Base-by-base conservation (phyloP, 2,113 vertebrate species). In the Baryphthengus martii region DNA sequence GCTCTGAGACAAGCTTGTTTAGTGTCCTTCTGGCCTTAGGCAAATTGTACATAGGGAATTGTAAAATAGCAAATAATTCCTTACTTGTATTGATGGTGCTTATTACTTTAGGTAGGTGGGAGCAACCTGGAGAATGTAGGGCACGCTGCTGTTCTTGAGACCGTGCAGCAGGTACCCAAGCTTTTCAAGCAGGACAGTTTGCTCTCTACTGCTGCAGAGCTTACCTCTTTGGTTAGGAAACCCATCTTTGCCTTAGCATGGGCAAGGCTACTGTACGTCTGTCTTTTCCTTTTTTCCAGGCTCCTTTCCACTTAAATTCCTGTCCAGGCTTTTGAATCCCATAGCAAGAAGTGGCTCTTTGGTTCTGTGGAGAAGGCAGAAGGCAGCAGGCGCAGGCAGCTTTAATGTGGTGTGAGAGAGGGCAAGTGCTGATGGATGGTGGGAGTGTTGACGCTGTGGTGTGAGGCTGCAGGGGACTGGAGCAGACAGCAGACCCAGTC, bases 301-400 rank as follows among this genome's bases (percentile, higher is more conserved):
- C 44, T 79, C 11, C 6, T 24, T 85, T 89, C 40, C 49, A 62
- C 18, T 19, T 40, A 65, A 56, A 71, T 76, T 72, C 10, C 33
- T 76, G 17, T 40, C 53, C 26, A 20, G 37, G 35, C 19, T 85
- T 88, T 82, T 90, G 53, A 76, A 72, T 88, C 66, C 26, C 23
- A 5, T 40, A 78, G 65, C 29, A 88, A 76, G 70, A 90, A 89
- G 26, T n/a, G 40, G 53, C 37, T 49, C 17, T 76, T 72, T 11
- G 44, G 9, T 44, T 29, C 44, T 66, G 29, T 31, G 49, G 85
- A 37, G 39, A 52, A 82, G 65, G 25, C 47, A 78, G 33, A 11
- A 2, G 31, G 15, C 3, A 3, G 16, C 35, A 19, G 33, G 19
- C 1, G 0, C 18, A 77, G n/a, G 26, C 42, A 0, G 0, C 39